Evolutionary conservation across 2,113 vertebrate genomes (phyloP).

Genomic region (Alouatta palliata): DNA sequence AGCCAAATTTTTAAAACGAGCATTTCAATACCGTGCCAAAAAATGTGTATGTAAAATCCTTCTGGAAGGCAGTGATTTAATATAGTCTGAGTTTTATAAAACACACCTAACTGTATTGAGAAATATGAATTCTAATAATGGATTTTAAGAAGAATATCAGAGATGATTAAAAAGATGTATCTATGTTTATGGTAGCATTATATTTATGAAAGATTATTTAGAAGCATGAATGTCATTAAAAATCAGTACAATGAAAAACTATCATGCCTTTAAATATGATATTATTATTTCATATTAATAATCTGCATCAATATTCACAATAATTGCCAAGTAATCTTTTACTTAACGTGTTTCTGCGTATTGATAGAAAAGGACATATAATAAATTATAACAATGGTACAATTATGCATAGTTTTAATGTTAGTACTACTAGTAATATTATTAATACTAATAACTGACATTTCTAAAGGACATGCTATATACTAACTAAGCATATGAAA

Average conservation of each 20-base stretch:
- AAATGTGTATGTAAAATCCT: not conserved
- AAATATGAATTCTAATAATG: not conserved
- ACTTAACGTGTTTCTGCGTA: not conserved
- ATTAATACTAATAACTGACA: not conserved
- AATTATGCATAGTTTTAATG: not conserved
- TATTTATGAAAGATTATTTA: conserved; percentile 14
- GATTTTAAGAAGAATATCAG: not conserved
- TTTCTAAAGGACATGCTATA: not conserved
- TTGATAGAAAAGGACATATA: not conserved
- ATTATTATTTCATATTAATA: conserved; percentile 51
- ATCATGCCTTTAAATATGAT: not conserved
- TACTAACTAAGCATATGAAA: not conserved
- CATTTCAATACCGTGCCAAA: not conserved
- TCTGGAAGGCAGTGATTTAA: not conserved
- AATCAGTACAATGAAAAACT: conserved; percentile 27
- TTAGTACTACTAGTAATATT: not conserved
- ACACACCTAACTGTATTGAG: not conserved
- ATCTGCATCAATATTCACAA: not conserved
- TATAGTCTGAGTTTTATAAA: not conserved
- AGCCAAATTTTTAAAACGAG: not conserved
- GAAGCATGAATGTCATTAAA: conserved; percentile 21
- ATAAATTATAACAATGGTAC: not conserved
- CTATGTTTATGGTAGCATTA: not conserved
- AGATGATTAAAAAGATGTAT: not conserved
- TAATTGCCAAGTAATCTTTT: not conserved